Evolutionary conservation across 2,113 vertebrate genomes (phyloP).

Genomic region (Excalfactoria chinensis): DNA sequence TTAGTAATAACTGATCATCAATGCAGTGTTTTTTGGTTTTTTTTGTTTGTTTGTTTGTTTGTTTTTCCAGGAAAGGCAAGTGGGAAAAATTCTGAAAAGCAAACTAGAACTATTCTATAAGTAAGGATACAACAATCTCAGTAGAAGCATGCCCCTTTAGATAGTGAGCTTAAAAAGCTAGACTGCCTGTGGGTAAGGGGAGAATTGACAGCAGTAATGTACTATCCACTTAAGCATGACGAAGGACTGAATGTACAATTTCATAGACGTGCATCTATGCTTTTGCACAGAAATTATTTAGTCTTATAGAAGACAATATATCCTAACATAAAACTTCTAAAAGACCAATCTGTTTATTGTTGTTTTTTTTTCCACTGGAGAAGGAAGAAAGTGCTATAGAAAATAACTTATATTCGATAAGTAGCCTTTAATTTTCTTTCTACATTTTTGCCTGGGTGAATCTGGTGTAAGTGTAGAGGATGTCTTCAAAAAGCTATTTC

Average conservation of each 20-base stretch:
- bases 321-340: not conserved
- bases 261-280: not conserved
- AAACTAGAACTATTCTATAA: not conserved
- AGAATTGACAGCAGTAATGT: not conserved
- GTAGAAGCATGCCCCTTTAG: not conserved
- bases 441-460: not conserved
- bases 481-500: not conserved
- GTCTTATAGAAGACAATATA: not conserved
- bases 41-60: too few species aligned
- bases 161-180: not conserved
- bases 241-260: not conserved
- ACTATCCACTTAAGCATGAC: not conserved
- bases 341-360: not conserved
- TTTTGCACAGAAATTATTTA: not conserved
- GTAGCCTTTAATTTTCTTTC: not conserved
- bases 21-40: not conserved
- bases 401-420: not conserved
- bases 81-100: not conserved
- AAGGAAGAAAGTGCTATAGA: not conserved
- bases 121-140: not conserved
- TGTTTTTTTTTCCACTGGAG: not conserved
- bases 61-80: not conserved
- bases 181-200: not conserved
- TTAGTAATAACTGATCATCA: not conserved
- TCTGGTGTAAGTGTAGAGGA: not conserved